Evolutionary conservation across 2,797 vertebrate genomes (phyloP), one percentile per base, ranked within the genome.

Genomic region (Acridotheres tristis): DNA sequence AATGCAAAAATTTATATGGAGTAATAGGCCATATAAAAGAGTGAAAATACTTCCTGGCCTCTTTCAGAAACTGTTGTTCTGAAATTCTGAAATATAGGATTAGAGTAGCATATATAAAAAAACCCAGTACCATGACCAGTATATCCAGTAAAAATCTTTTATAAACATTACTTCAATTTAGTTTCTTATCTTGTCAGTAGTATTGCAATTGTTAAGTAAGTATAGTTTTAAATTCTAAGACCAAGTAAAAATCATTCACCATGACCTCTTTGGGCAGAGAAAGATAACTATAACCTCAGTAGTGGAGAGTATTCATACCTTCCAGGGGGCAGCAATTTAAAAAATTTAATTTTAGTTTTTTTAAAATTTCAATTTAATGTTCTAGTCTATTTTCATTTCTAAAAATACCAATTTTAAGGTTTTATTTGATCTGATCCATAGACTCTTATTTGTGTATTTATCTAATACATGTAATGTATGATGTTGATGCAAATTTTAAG

Each of bases 1-100:
- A 48, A 20, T 1, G 16, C 0, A 26, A 32, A 32, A 34, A 55
- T 30, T 18, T 47, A 23, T n/a, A 26, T 7, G 18, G 12, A 62
- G 8, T n/a, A 48, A 30, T 30, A 32, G 27, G 32, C 6, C 9
- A 12, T 23, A 4, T 78, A 29, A 65, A 54, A 83, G 18, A 80
- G 13, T 34, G 29, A 83, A 88, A 83, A 45, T 48, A 6, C 13
- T 82, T 78, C 29, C 16, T 58, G 20, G 1, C 2, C 4, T 45
- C 22, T 85, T 85, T 85, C 34, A 73, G 20, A 68, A 61, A 63
- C 4, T 43, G 16, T 53, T 65, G 13, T 29, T 91, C 21, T 57
- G 10, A 85, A 84, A n/a, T 87, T 50, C 36, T 74, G 47, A 85
- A 90, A 65, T 68, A n/a, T 0, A 65, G 13, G 9, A 36, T 77